phyloP scores from a whole-genome alignment of 37 sponge, comb jelly and placozoan species.

The Amphimedon queenslandica region DNA sequence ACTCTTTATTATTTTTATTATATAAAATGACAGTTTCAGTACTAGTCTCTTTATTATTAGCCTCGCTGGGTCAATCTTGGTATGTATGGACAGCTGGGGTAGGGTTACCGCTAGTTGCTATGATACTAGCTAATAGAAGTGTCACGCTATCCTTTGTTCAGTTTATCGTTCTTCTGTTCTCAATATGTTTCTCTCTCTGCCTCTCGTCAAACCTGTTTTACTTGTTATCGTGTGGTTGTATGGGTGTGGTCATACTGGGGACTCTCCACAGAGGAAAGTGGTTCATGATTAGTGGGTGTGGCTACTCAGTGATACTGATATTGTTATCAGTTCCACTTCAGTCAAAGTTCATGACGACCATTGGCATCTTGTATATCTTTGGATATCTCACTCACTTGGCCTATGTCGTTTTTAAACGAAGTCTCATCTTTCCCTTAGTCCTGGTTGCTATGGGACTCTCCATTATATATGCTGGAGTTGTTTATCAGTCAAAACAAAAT shows the following conservation, averaged over 20 bases:
- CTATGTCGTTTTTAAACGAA: conserved; percentile 28
- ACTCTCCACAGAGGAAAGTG: neutral
- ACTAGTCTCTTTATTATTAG: conserved; percentile 7
- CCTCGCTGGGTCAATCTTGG: conserved; percentile 7
- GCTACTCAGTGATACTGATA: conserved; percentile 12
- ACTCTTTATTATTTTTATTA: neutral
- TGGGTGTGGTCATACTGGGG: neutral
- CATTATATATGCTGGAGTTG: conserved; percentile 14
- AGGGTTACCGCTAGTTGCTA: conserved; percentile 19
- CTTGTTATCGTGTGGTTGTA: conserved; percentile 10
- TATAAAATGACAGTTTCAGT: conserved; percentile 3
- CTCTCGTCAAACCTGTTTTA: conserved; percentile 34
- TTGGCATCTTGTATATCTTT: conserved; percentile 36
- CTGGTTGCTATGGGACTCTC: conserved; percentile 15
- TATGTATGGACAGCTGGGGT: conserved; percentile 33
- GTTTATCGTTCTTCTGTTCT: conserved; percentile 9
- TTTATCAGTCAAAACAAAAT: conserved; percentile 21
- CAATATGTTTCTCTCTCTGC: conserved; percentile 22
- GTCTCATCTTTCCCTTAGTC: conserved; percentile 31
- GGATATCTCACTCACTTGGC: conserved; percentile 41
- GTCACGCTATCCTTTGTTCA: neutral
- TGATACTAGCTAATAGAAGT: neutral
- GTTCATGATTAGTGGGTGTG: conserved; percentile 18
- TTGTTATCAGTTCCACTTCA: conserved; percentile 40
- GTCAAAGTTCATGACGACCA: conserved; percentile 30